phyloP scores from a whole-genome alignment of 1,140 invertebrate species.

The Drosophila hydei region DNA sequence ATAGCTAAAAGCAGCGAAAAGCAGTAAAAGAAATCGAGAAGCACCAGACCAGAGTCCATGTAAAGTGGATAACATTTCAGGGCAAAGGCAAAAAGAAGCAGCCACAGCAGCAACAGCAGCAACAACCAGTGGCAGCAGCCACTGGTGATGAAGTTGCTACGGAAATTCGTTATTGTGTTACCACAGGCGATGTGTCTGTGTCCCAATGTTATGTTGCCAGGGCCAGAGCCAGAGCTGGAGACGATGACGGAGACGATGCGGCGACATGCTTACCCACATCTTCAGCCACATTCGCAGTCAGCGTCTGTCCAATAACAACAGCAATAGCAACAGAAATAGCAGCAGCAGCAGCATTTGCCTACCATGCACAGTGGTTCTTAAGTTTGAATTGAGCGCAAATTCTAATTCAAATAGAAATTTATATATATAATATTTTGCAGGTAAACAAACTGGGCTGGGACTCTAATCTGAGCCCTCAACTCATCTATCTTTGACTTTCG shows the following conservation, averaged over 20 bases:
- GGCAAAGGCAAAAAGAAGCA: slow-evolving; percentile 27
- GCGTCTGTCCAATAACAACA: slow-evolving; percentile 54
- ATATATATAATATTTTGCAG: no score
- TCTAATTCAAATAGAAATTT: no score
- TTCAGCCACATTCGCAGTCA: slow-evolving; percentile 39
- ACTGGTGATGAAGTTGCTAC: slow-evolving; percentile 76
- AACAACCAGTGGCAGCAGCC: slow-evolving; percentile 19
- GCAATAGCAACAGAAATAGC: slow-evolving; percentile 22
- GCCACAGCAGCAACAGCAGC: slow-evolving; percentile 24
- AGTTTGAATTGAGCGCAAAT: not conserved
- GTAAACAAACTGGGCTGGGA: no score
- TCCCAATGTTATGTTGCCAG: slow-evolving; percentile 73
- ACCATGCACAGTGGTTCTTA: slow-evolving; percentile 37
- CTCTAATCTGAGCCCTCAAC: no score
- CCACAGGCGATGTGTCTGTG: slow-evolving; percentile 81
- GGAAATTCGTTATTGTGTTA: slow-evolving; percentile 83
- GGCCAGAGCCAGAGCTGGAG: slow-evolving; percentile 23
- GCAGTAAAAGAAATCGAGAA: slow-evolving; percentile 50
- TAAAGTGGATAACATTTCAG: slow-evolving; percentile 75
- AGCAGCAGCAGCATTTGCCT: slow-evolving; percentile 18
- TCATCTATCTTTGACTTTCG: no score
- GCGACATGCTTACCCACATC: slow-evolving; percentile 16
- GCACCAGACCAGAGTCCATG: slow-evolving; percentile 50
- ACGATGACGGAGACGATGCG: not conserved
- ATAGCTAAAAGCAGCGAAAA: slow-evolving; percentile 26